A percentile compares a stretch with the other conserved stretches of the same genome.
Evolutionary conservation across 2,888 invertebrate genomes (phyloP).

Genomic region (Zeuzera pyrina): DNA sequence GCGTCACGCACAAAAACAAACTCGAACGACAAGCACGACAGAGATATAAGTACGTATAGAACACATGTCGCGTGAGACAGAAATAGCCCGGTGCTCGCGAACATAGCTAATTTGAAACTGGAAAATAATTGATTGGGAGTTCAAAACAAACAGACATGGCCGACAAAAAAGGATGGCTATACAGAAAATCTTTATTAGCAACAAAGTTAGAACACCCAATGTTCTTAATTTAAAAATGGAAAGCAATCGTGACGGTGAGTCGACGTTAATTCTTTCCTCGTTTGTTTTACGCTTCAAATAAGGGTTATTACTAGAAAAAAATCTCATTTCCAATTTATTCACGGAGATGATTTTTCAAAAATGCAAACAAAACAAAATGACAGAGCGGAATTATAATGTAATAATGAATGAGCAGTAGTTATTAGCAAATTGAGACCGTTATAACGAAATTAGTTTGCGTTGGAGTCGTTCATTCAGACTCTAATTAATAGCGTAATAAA

Average conservation of each 20-base stretch:
- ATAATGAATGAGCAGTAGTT: constrained; percentile 47
- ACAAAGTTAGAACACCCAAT: constrained; percentile 49
- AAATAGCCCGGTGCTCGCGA: constrained; percentile 44
- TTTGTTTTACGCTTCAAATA: constrained; percentile 32
- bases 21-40: constrained; percentile 44
- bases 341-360: constrained; percentile 48
- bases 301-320: constrained; percentile 33
- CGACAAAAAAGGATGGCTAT: constrained; percentile 64
- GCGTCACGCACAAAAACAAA: constrained; percentile 70
- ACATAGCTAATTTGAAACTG: constrained; percentile 63
- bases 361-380: constrained; percentile 55
- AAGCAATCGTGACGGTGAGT: constrained; percentile 57
- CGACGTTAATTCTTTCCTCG: constrained; percentile 38
- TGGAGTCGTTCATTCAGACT: constrained; percentile 31
- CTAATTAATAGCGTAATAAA: constrained; percentile 49
- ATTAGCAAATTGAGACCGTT: constrained; percentile 57
- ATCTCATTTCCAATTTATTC: constrained; percentile 50
- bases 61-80: constrained; percentile 27
- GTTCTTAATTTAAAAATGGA: constrained; percentile 48
- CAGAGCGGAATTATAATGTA: constrained; percentile 37
- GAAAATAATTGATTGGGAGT: constrained; percentile 68
- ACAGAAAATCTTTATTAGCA: constrained; percentile 62
- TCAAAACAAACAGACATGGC: constrained; percentile 71
- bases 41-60: constrained; percentile 30
- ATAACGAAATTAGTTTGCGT: constrained; percentile 48